Conservation (phyloP, 2,113 vertebrate species). For the Oryzias javanicus region DNA sequence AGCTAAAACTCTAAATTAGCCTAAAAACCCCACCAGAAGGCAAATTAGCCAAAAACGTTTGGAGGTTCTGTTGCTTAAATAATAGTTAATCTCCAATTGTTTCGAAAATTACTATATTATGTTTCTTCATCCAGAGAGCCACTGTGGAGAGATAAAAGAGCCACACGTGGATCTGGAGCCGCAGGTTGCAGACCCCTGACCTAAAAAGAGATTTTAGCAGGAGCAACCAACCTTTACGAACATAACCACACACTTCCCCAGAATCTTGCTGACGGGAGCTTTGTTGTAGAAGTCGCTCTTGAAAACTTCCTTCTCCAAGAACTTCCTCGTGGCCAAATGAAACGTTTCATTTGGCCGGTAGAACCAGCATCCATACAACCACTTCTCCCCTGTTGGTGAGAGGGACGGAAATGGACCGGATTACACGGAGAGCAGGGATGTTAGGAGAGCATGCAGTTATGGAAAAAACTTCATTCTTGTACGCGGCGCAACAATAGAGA, state of each 20-base stretch:
- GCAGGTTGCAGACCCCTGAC: too few species aligned
- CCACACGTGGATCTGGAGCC: too few species aligned
- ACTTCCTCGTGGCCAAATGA: conserved; percentile 96
- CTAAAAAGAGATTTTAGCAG: not conserved
- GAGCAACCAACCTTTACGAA: conserved; percentile 91
- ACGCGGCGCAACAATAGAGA: too few species aligned
- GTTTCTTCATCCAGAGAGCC: too few species aligned
- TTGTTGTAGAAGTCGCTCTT: conserved; percentile 99
- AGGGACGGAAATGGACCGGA: not conserved
- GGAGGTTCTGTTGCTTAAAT: too few species aligned
- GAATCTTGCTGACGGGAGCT: conserved; percentile 95
- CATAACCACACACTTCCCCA: conserved; percentile 99
- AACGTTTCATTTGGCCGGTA: conserved; percentile 98
- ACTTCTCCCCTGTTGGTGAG: conserved; percentile 87
- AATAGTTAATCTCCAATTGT: too few species aligned
- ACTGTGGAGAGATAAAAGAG: too few species aligned
- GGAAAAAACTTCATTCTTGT: not conserved
- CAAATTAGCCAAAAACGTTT: too few species aligned
- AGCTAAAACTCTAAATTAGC: too few species aligned
- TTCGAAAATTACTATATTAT: too few species aligned
- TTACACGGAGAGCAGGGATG: not conserved
- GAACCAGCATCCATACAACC: conserved; percentile 99
- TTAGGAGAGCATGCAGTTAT: not conserved
- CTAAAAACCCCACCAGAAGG: too few species aligned
- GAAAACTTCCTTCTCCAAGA: conserved; percentile 98